Percentiles rank a stretch among this genome's conserved stretches.
These are phyloP conservation scores for Caracal caracal DNA, from an alignment of 2,113 vertebrate species.

Conservation along the genomic window DNA sequence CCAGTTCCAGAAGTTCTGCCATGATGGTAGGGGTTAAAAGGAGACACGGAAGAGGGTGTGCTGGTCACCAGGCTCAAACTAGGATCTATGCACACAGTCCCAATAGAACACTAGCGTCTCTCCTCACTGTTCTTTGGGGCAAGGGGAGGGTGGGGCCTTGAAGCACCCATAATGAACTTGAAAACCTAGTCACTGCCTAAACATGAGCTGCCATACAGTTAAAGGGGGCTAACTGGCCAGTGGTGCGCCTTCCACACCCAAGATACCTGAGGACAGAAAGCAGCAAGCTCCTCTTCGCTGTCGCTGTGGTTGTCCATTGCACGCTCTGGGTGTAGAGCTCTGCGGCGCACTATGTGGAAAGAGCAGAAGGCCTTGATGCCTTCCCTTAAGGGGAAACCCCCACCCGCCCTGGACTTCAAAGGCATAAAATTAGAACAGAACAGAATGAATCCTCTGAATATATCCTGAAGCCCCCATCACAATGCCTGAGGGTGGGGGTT, in stretches of 20 bases:
- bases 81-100: not conserved
- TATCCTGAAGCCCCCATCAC: not conserved
- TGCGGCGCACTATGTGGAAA: slow-evolving; percentile 84
- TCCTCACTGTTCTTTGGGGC: not conserved
- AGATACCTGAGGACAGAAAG: slow-evolving; percentile 94
- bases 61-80: not conserved
- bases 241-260: not conserved
- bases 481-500: not conserved
- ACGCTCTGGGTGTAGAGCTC: slow-evolving; percentile 83
- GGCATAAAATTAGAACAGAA: not conserved
- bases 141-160: not conserved
- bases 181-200: not conserved
- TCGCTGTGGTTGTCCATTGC: slow-evolving; percentile 87
- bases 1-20: not conserved
- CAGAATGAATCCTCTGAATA: not conserved
- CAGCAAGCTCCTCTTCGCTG: slow-evolving; percentile 96
- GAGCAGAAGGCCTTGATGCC: not conserved
- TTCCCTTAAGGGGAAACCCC: not conserved
- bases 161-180: not conserved
- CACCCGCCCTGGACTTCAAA: not conserved
- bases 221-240: not conserved
- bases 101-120: not conserved
- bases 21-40: not conserved
- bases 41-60: not conserved
- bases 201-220: not conserved